Conservation (phyloP, 2,113 vertebrate genomes). For the Myiozetetes cayanensis region DNA sequence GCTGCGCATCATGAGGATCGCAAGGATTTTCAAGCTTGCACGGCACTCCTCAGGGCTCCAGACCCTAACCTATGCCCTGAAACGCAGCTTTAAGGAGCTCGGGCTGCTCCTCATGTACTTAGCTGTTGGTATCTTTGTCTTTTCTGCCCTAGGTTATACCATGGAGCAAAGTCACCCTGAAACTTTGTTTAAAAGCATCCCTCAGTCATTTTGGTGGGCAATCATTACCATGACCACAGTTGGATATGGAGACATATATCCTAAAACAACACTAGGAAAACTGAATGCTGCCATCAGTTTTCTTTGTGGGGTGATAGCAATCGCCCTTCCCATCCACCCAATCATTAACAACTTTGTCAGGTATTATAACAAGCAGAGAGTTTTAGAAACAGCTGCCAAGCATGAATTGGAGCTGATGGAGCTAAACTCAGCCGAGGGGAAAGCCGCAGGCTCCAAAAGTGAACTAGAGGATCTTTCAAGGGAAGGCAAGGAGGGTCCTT, state of each 20-base stretch:
- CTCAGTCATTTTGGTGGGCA: slow-evolving; percentile 98
- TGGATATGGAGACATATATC: slow-evolving; percentile 96
- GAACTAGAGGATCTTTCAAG: slow-evolving; percentile 61
- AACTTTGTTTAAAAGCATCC: slow-evolving; percentile 97
- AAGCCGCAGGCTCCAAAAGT: slow-evolving; percentile 19
- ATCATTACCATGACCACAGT: slow-evolving; percentile 99
- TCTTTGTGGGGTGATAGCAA: slow-evolving; percentile 94
- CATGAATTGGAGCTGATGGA: slow-evolving; percentile 95
- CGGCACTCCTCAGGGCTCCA: slow-evolving; percentile 94
- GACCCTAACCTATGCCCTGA: slow-evolving; percentile 93
- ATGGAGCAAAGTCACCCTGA: slow-evolving; percentile 96
- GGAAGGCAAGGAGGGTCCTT: slow-evolving; percentile 36
- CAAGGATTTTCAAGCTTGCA: slow-evolving; percentile 93
- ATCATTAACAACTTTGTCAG: slow-evolving; percentile 98
- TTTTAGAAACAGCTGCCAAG: slow-evolving; percentile 92
- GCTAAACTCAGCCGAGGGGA: slow-evolving; percentile 79
- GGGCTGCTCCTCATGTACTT: slow-evolving; percentile 96
- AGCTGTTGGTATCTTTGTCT: slow-evolving; percentile 95
- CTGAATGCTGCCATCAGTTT: slow-evolving; percentile 97
- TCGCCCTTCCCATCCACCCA: slow-evolving; percentile 94
- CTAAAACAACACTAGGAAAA: slow-evolving; percentile 95
- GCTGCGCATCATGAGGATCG: slow-evolving; percentile 91
- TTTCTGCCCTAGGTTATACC: slow-evolving; percentile 94
- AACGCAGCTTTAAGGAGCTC: slow-evolving; percentile 93
- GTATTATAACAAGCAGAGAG: slow-evolving; percentile 95